These are phyloP conservation scores for Aurelia coerulea DNA, from an alignment of 30 jellyfish, hydroid and myxozoan genomes.

Conservation along the genomic window DNA sequence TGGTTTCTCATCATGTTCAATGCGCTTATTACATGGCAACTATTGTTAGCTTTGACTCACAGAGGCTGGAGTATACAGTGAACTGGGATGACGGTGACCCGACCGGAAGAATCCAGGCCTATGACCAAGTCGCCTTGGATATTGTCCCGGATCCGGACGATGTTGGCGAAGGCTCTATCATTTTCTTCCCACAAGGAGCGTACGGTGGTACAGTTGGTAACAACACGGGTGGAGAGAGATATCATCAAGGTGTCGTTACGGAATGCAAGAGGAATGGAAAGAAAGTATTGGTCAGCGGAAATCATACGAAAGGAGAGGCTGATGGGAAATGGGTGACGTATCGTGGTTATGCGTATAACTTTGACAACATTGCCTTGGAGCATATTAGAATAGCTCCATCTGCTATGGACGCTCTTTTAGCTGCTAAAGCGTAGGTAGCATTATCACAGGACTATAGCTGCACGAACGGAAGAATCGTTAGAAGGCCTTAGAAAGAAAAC, in stretches of 20 bases:
- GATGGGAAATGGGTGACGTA: slow-evolving; percentile 80
- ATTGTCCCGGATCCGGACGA: slow-evolving; percentile 79
- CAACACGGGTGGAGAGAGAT: slow-evolving; percentile 72
- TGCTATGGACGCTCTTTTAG: slow-evolving; percentile 80
- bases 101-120: slow-evolving; percentile 70
- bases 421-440: neutral
- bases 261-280: slow-evolving; percentile 2
- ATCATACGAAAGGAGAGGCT: slow-evolving; percentile 72
- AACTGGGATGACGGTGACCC: slow-evolving; percentile 92
- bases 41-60: slow-evolving; percentile 45
- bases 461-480: no score
- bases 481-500: no score
- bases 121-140: slow-evolving; percentile 78
- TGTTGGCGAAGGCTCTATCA: slow-evolving; percentile 75
- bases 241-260: slow-evolving; percentile 84
- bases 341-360: slow-evolving; percentile 47
- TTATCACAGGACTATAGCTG: no score
- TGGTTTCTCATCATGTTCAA: slow-evolving; percentile 69
- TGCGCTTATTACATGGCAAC: slow-evolving; percentile 84
- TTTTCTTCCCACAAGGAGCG: slow-evolving; percentile 82
- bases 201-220: slow-evolving; percentile 80
- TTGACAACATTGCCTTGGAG: slow-evolving; percentile 24
- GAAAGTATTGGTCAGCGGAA: slow-evolving; percentile 35
- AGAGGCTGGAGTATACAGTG: slow-evolving; percentile 75
- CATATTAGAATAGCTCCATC: slow-evolving; percentile 81